Conservation (phyloP, 2,797 vertebrate genomes). For the Aselliscus stoliczkanus region DNA sequence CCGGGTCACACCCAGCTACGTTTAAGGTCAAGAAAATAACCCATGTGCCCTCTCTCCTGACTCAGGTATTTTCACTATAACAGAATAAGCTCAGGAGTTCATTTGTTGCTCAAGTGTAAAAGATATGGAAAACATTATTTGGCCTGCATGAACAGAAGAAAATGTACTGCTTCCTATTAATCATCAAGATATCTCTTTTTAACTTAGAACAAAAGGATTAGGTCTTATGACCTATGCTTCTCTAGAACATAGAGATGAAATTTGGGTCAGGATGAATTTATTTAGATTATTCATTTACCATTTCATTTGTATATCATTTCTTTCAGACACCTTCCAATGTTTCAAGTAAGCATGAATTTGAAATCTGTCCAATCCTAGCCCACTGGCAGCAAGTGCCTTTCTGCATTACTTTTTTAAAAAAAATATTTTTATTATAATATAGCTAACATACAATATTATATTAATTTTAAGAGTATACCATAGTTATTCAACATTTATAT, state of each 20-base stretch:
- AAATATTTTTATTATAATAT: no score
- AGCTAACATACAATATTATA: no score
- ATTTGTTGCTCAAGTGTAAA: neutral
- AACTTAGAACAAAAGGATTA: conserved; percentile 15
- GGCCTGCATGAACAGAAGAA: neutral
- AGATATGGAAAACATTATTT: neutral
- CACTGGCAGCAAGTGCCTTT: neutral
- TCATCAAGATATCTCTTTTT: neutral
- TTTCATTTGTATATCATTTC: neutral
- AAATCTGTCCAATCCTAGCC: neutral
- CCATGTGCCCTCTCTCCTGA: neutral
- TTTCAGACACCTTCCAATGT: neutral
- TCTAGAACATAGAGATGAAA: conserved; percentile 3
- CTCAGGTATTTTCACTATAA: neutral
- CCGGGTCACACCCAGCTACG: neutral
- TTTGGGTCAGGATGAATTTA: neutral
- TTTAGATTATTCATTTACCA: neutral
- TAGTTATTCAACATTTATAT: no score
- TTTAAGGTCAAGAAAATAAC: neutral
- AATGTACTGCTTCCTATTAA: neutral
- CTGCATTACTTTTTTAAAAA: neutral
- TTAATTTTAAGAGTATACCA: no score
- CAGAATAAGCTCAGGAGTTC: neutral
- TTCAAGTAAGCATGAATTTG: neutral
- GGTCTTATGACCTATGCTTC: neutral